Evolutionary conservation across 1,140 invertebrate species (phyloP).

Genomic region (Tetramorium parvispinum): DNA sequence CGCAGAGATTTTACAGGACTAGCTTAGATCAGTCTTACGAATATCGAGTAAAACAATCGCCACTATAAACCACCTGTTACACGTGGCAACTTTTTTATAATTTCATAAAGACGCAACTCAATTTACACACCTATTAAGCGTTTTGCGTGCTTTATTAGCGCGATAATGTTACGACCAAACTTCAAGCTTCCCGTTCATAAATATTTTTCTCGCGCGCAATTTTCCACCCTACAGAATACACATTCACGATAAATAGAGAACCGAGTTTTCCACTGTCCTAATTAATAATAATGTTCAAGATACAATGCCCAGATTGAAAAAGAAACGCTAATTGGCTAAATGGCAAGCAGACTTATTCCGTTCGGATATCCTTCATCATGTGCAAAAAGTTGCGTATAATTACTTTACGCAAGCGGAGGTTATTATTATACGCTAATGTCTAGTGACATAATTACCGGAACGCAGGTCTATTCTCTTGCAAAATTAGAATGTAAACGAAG

Average conservation of each 20-base stretch:
- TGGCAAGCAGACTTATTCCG: not conserved
- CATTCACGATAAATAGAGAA: not conserved
- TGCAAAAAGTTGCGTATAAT: not conserved
- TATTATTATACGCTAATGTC: not conserved
- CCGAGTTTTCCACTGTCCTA: not conserved
- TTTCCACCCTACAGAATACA: not conserved
- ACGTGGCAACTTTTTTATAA: slow-evolving; percentile 52
- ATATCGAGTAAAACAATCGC: slow-evolving; percentile 56
- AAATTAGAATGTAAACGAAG: slow-evolving; percentile 46
- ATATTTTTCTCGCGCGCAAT: not conserved
- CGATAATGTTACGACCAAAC: slow-evolving; percentile 50
- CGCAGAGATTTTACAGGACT: not conserved
- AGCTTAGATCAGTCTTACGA: slow-evolving; percentile 26
- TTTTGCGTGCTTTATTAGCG: slow-evolving; percentile 53
- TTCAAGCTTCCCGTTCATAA: slow-evolving; percentile 14
- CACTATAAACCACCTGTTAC: slow-evolving; percentile 55
- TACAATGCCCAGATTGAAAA: not conserved
- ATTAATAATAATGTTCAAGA: slow-evolving; percentile 19
- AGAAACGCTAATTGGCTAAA: not conserved
- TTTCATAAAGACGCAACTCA: slow-evolving; percentile 59
- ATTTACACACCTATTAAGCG: slow-evolving; percentile 51
- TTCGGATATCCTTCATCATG: not conserved
- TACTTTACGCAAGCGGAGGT: slow-evolving; percentile 5
- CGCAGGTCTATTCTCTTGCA: not conserved
- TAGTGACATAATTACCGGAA: slow-evolving; percentile 21